Base-by-base conservation (phyloP, 37 sponge, comb jelly and placozoan species). In the Agelas oroides region DNA sequence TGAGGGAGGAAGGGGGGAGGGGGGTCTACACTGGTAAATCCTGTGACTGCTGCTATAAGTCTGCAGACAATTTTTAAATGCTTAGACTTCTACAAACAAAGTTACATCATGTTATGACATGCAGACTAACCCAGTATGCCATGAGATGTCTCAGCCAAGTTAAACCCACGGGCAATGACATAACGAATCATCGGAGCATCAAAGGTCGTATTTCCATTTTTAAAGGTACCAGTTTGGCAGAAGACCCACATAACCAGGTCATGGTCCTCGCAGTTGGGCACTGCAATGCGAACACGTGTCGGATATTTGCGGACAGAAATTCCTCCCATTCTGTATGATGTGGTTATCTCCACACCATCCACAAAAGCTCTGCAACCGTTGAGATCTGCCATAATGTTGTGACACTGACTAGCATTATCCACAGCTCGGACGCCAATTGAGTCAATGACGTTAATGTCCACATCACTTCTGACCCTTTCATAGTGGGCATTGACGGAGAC, bases 161-260 rank as follows among this genome's bases (percentile, higher is more conserved):
- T 88, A 24, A 75, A 15, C 1, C 89, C 89, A 33, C 89, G 78
- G 19, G 83, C 66, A 11, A 88, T 62, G 12, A 75, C 78, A 67
- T 82, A 88, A 36, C 71, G 52, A 60, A 82, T 88, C 83, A 82
- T 82, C n/a, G 41, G 24, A 28, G 60, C 36, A 31, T 65, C 35
- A 46, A 65, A 41, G 15, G 46, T n/a, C 21, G 25, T 73, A 21
- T 37, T 3, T 3, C 53, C n/a, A 8, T 33, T 40, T 16, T 30
- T 2, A 32, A 81, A 17, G 23, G 17, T 5, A 3, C 28, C 33
- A 19, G 28, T 53, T 64, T 84, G 76, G 41, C 85, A 84, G 23
- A 75, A 21, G 19, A 84, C 70, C 85, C 85, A 84, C 69, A 84
- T 75, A 27, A 65, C 65, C 28, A 84, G 68, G 11, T n/a, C 52